A percentile compares a stretch with the other conserved stretches of the same genome.
phyloP scores from a whole-genome alignment of 1,140 invertebrate species.

The Drosophila miranda region DNA sequence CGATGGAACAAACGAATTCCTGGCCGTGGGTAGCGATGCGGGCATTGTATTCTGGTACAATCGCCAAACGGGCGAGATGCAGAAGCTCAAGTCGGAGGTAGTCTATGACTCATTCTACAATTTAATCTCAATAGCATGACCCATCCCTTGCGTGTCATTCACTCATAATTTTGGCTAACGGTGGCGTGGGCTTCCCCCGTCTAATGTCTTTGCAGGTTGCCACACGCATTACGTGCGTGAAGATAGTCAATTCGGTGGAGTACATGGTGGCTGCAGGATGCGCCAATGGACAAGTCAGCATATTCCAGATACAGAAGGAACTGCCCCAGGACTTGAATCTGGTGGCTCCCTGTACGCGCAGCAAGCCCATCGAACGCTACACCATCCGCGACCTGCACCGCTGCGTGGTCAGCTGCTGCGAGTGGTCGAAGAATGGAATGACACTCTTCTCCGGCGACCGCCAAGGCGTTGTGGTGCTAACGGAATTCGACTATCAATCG shows the following conservation, averaged over 20 bases:
- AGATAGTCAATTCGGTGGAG: constrained; percentile 92
- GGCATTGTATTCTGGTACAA: constrained; percentile 94
- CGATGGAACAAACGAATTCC: constrained; percentile 90
- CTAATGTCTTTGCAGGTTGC: constrained; percentile 84
- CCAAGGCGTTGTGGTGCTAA: constrained; percentile 91
- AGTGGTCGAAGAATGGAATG: constrained; percentile 97
- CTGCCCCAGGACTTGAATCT: constrained; percentile 77
- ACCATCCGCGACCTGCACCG: constrained; percentile 90
- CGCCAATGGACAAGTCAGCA: constrained; percentile 89
- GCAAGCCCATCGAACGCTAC: constrained; percentile 88
- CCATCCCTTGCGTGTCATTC: constrained; percentile 35
- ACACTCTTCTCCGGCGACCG: constrained; percentile 94
- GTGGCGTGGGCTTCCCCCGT: constrained; percentile 25
- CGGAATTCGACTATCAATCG: constrained; percentile 95
- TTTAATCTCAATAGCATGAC: no score
- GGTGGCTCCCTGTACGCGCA: constrained; percentile 83
- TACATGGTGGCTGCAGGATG: constrained; percentile 94
- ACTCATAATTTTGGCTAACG: constrained; percentile 29
- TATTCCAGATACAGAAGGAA: constrained; percentile 94
- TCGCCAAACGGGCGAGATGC: constrained; percentile 88
- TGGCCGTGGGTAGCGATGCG: constrained; percentile 93
- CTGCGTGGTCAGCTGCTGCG: constrained; percentile 88
- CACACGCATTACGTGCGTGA: constrained; percentile 89
- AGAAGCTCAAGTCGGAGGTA: constrained; percentile 91
- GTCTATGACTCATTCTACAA: constrained; percentile 25